Evolutionary conservation across 1,140 invertebrate species (phyloP), one percentile per base, ranked within the genome.

Genomic region (Drosophila repleta): DNA sequence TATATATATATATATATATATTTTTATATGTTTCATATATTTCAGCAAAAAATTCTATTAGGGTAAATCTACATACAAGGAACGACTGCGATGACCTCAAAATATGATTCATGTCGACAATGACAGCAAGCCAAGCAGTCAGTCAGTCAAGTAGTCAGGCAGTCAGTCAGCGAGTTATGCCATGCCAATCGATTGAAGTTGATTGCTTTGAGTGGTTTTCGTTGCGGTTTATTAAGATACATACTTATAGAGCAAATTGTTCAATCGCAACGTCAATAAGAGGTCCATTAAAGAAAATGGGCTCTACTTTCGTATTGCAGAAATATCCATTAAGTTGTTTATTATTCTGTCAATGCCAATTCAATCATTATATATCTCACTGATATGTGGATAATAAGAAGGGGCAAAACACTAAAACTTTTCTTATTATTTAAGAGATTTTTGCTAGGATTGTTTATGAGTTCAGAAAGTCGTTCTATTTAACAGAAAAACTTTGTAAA

Each of bases 181-280:
- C 43, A 65, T 58, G 68, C 52, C 60, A 57, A 70, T 56, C 60
- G 52, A 70, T 71, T 65, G 41, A 66, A 71, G 68, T 71, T 71
- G 62, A 71, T 65, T 71, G 68, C 68, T 71, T 58, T 58, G 62
- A 66, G 45, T 65, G 62, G 35, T 65, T 57, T 43, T 71, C 24
- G 32, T 48, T 58, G 67, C 26, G 46, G 62, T 65, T 71, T 64
- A 70, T 71, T 57, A 58, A 66, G 37, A 71, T 58, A 66, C 46
- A 57, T 65, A 52, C 62, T 66, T 66, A 58, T 65, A 64, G 26
- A 45, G 17, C 62, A 71, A 71, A 71, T 69, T 46, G 60, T 55
- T 62, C 58, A 68, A 62, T 68, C 48, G 56, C 39, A 26, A 61
- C 57, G 48, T 56, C 20, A 61, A 61, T 39, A n/a, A 15, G 58